These are phyloP conservation scores for Cebidichthys violaceus DNA, from an alignment of 2,113 vertebrate species.

Conservation along the genomic window DNA sequence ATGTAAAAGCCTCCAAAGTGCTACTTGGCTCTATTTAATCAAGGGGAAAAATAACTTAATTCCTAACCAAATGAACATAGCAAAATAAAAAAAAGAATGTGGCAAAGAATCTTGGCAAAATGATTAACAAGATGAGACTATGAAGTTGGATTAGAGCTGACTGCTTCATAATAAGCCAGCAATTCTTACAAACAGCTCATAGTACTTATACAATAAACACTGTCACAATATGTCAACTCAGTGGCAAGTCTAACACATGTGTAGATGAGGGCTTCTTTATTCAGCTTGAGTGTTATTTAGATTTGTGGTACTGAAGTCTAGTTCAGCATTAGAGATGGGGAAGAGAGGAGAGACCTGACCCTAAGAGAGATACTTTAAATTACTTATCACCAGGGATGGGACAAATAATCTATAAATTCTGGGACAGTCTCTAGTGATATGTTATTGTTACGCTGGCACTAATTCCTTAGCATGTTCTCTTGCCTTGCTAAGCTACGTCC, in stretches of 20 bases:
- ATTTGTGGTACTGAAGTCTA: conserved; percentile 31
- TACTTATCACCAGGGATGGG: conserved; percentile 24
- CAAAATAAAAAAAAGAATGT: conserved; percentile 20
- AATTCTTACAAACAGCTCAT: conserved; percentile 22
- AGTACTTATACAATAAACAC: conserved; percentile 3
- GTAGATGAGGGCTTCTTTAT: conserved; percentile 25
- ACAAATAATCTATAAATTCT: conserved; percentile 49
- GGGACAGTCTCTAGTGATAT: conserved; percentile 12
- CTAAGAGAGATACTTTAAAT: conserved; percentile 34
- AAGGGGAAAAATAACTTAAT: conserved; percentile 31
- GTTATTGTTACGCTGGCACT: conserved; percentile 5
- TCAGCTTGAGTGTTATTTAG: conserved; percentile 19
- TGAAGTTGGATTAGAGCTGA: conserved; percentile 18
- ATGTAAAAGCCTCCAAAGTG: conserved; percentile 55
- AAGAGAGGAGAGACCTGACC: conserved; percentile 16
- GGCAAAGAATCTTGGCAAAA: conserved; percentile 35
- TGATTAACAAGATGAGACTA: conserved; percentile 50
- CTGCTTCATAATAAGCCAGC: conserved; percentile 36
- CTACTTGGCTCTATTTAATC: conserved; percentile 54
- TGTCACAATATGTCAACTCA: conserved; percentile 23
- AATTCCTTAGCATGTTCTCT: conserved; percentile 9
- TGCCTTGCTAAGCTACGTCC: not conserved
- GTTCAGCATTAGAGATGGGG: conserved; percentile 26
- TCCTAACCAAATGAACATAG: conserved; percentile 35
- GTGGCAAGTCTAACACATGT: not conserved